A percentile compares a stretch with the other conserved stretches of the same genome.
These are phyloP conservation scores for Amniataba percoides DNA, from an alignment of 2,797 vertebrate genomes.

Conservation along the genomic window DNA sequence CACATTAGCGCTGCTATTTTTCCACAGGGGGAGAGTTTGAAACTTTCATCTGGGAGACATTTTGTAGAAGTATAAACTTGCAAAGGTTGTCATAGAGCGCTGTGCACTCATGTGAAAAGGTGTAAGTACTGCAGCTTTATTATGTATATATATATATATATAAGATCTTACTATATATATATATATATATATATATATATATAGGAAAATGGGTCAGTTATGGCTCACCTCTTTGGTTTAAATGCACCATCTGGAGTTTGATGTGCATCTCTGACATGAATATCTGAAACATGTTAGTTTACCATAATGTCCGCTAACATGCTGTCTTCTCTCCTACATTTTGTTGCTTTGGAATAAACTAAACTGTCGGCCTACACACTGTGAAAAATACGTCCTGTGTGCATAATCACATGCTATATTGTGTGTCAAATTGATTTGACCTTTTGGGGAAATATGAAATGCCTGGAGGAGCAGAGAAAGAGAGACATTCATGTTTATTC, in stretches of 20 bases:
- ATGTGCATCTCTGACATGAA: neutral
- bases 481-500: conserved; percentile 43
- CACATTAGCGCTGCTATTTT: conserved; percentile 14
- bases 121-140: neutral
- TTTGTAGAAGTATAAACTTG: neutral
- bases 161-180: too few species aligned
- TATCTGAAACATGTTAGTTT: neutral
- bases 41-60: conserved; percentile 1
- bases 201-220: neutral
- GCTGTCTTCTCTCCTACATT: neutral
- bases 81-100: neutral
- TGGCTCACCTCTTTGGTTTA: neutral
- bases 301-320: neutral
- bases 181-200: too few species aligned
- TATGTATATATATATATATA: too few species aligned
- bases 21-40: neutral
- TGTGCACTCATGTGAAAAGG: neutral
- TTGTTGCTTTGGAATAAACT: neutral
- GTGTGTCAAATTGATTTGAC: conserved; percentile 60
- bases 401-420: conserved; percentile 40
- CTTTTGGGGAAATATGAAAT: conserved; percentile 56
- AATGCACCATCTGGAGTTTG: neutral
- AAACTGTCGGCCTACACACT: neutral
- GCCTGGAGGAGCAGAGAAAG: conserved; percentile 31
- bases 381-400: conserved; percentile 16